Base-by-base conservation (phyloP, 2,113 vertebrate species). In the Gavialis gangeticus region DNA sequence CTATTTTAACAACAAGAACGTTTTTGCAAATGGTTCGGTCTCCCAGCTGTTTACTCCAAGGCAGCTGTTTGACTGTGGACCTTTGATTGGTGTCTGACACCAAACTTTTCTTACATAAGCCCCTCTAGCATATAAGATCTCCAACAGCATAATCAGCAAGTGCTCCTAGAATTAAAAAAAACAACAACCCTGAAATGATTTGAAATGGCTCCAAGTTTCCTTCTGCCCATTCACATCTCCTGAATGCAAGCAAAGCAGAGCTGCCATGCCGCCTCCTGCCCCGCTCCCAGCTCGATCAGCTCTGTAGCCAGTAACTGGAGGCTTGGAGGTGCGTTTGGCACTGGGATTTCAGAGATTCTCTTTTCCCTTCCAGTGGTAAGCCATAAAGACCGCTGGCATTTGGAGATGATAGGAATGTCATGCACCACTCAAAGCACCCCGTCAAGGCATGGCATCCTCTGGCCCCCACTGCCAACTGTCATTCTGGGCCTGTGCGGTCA, bases 61-160 rank as follows among this genome's bases (percentile, higher is more conserved):
- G 34, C 75, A 21, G 67, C 13, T 62, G 60, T 79, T 91, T 63
- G 4, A 30, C 17, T 90, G 69, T 54, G 30, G 56, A 91, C 64
- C 55, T 34, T 24, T 18, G 59, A 46, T 46, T 71, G 67, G 62
- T 5, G 37, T 21, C 21, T 93, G 84, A 87, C 55, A 64, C 55
- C 79, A 14, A 82, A 87, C 82, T 59, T 91, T 46, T 22, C 67
- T 71, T 71, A 37, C 5, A 34, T 37, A 71, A 34, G 30, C 59
- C 84, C 83, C 89, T 88, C 76, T 87, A 93, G 86, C 59, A 92
- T 92, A 94, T 94, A 85, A 81, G 88, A 91, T 95, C 86, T 92
- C 28, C 58, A 82, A 54, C 57, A 90, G 89, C 37, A 55, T 88
- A 87, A 96, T 87, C 82, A 46, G 46, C 46, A 76, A 91, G 56